Conservation (phyloP, 2,113 vertebrate species). For the Pachycephala philippinensis region DNA sequence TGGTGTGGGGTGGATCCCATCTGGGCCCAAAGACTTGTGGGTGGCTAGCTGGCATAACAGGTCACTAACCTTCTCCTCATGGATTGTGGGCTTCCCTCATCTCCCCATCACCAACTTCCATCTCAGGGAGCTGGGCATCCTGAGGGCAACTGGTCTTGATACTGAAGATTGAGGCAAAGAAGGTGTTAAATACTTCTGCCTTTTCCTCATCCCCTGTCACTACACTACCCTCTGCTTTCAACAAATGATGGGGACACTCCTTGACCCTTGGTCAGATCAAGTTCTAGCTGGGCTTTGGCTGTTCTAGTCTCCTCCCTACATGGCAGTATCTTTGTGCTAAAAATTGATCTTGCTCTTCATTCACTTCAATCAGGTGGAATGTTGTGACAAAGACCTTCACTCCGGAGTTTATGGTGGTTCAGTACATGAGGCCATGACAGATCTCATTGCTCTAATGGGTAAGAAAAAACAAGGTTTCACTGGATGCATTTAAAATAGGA, state of each 20-base stretch:
- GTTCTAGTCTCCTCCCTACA: neutral
- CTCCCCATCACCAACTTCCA: neutral
- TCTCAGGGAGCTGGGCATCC: neutral
- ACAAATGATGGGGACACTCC: neutral
- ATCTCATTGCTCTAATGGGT: constrained; percentile 91
- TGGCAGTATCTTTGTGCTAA: neutral
- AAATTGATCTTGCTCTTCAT: neutral
- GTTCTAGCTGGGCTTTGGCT: neutral
- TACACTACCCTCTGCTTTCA: neutral
- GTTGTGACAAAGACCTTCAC: constrained; percentile 87
- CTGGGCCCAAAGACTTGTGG: neutral
- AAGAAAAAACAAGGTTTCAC: constrained; percentile 49
- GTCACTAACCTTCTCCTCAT: neutral
- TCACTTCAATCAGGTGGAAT: constrained; percentile 74
- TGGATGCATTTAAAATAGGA: neutral
- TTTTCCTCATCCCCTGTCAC: neutral
- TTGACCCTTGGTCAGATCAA: neutral
- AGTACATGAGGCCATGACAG: constrained; percentile 93
- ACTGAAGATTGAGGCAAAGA: neutral
- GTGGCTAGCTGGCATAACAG: neutral
- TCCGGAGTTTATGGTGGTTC: constrained; percentile 96
- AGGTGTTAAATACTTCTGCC: neutral
- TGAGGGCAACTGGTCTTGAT: neutral
- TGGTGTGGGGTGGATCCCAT: neutral
- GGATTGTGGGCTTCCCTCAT: neutral